phyloP scores from a whole-genome alignment of 2,113 vertebrate genomes.

The Chiloscyllium plagiosum region DNA sequence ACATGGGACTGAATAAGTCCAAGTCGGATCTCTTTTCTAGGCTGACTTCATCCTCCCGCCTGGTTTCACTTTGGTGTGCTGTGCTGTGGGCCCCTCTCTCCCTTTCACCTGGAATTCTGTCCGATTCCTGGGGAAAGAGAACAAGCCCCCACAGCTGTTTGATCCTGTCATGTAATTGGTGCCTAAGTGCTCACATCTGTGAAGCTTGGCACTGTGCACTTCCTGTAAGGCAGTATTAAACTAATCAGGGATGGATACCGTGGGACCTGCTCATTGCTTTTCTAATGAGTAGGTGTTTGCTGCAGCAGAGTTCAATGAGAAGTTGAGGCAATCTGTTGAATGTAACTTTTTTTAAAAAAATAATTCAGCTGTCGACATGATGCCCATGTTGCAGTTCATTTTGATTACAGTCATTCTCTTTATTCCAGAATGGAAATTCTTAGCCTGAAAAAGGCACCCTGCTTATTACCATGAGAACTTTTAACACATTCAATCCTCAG shows the following conservation, averaged over 20 bases:
- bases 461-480: not conserved
- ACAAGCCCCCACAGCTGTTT: not conserved
- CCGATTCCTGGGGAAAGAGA: not conserved
- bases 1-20: not conserved
- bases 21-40: not conserved
- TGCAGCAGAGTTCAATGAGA: not conserved
- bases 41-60: not conserved
- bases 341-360: not conserved
- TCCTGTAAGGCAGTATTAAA: not conserved
- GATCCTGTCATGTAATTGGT: not conserved
- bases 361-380: not conserved
- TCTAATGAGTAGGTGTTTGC: not conserved
- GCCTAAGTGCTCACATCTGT: slow-evolving; percentile 3
- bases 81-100: not conserved
- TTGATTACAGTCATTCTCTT: not conserved
- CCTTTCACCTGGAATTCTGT: not conserved
- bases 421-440: not conserved
- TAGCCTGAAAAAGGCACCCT: not conserved
- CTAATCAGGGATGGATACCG: not conserved
- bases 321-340: not conserved
- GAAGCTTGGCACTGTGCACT: not conserved
- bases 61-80: not conserved
- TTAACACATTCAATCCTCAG: not conserved
- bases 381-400: not conserved
- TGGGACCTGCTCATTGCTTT: not conserved